Conservation (phyloP, 2,888 invertebrate species). For the Nymphalis c-album region DNA sequence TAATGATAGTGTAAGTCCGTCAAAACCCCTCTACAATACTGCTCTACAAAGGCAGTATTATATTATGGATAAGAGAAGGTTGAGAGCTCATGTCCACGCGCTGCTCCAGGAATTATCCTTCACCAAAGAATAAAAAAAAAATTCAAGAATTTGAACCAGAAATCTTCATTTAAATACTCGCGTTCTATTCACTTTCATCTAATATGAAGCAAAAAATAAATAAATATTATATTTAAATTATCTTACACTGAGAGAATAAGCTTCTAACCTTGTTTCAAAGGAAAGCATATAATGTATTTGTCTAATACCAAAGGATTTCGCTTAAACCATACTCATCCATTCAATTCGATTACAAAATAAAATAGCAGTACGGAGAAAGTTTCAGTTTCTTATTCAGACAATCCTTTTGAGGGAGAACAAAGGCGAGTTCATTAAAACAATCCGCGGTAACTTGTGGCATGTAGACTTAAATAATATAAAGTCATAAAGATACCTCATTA, state of each 20-base stretch:
- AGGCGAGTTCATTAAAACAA: conserved; percentile 73
- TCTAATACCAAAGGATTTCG: conserved; percentile 46
- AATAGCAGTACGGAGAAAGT: conserved; percentile 63
- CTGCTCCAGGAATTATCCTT: no score
- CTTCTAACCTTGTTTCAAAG: conserved; percentile 11
- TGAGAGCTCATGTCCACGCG: no score
- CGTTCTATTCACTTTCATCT: no score
- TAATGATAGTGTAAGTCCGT: no score
- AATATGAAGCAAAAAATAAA: no score
- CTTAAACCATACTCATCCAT: conserved; percentile 58
- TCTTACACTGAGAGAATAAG: background rate
- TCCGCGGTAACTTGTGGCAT: conserved; percentile 45
- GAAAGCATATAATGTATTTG: conserved; percentile 34
- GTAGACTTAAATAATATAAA: conserved; percentile 32
- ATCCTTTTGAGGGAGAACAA: conserved; percentile 66
- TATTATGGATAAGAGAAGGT: no score
- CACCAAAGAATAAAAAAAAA: no score
- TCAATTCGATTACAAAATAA: conserved; percentile 75
- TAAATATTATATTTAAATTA: no score
- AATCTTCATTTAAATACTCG: no score
- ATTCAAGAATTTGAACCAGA: no score
- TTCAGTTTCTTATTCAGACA: conserved; percentile 70
- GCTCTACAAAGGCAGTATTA: no score
- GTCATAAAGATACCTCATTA: conserved; percentile 34
- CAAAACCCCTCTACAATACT: no score